Conservation (phyloP, 2,888 invertebrate species). For the Empis livida region DNA sequence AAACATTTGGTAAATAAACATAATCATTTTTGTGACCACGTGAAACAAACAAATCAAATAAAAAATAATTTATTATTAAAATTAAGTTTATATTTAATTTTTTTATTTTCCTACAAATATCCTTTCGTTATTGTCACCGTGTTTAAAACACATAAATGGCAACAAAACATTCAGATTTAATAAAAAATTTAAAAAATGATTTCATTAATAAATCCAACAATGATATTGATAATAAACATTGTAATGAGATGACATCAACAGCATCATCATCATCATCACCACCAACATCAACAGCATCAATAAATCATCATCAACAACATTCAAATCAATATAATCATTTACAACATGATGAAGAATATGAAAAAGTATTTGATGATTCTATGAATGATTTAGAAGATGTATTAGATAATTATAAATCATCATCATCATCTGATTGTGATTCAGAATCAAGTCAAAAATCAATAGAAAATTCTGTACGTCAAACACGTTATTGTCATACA, state of each 20-base stretch:
- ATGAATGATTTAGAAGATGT: slow-evolving; percentile 29
- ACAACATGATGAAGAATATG: slow-evolving; percentile 29
- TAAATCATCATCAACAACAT: not conserved
- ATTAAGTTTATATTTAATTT: no score
- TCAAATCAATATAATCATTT: not conserved
- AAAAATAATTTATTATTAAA: no score
- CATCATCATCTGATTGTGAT: not conserved
- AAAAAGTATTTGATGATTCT: slow-evolving; percentile 30
- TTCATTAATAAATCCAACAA: no score
- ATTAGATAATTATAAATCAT: slow-evolving; percentile 28
- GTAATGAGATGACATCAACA: no score
- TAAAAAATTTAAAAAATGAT: slow-evolving; percentile 8
- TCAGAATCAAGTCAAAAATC: not conserved
- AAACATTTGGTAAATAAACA: no score
- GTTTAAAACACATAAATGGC: not conserved
- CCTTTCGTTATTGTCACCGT: not conserved
- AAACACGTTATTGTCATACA: not conserved
- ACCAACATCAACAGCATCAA: no score
- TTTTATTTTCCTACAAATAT: no score
- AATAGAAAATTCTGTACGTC: not conserved
- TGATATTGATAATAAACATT: no score
- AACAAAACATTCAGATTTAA: slow-evolving; percentile 8
- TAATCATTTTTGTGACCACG: no score
- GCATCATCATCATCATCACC: no score
- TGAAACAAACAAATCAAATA: no score